A percentile compares a stretch with the other conserved stretches of the same genome.
These are phyloP conservation scores for Folsomia candida DNA, from an alignment of 2,888 invertebrate species.

Conservation along the genomic window DNA sequence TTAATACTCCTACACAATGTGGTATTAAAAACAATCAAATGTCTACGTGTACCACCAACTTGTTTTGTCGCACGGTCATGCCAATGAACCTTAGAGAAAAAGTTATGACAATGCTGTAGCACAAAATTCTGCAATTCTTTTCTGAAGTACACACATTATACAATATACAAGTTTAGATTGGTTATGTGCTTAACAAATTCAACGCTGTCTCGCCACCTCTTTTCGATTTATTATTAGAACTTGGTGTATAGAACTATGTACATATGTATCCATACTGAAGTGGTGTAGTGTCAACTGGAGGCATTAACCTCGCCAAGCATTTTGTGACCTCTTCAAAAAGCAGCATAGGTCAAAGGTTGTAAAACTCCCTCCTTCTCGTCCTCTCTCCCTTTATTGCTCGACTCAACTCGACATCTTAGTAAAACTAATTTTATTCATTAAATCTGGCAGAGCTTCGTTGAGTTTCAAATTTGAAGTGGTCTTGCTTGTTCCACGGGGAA, in stretches of 20 bases:
- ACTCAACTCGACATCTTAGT: neutral
- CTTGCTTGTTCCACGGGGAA: neutral
- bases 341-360: neutral
- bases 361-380: neutral
- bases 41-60: neutral
- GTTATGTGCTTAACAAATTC: too few relatives aligned
- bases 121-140: too few relatives aligned
- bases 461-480: neutral
- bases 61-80: neutral
- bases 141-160: too few relatives aligned
- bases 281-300: neutral
- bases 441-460: neutral
- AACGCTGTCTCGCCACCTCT: too few relatives aligned
- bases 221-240: too few relatives aligned
- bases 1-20: neutral
- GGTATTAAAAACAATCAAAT: neutral
- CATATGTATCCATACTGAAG: neutral
- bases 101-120: too few relatives aligned
- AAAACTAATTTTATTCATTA: neutral
- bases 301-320: too few relatives aligned
- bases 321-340: neutral
- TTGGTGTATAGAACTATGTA: too few relatives aligned
- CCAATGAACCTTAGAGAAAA: too few relatives aligned
- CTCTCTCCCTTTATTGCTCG: neutral
- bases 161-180: too few relatives aligned